Evolutionary conservation across 2,797 vertebrate genomes (phyloP), one percentile per base, ranked within the genome.

Genomic region (Pampus argenteus): DNA sequence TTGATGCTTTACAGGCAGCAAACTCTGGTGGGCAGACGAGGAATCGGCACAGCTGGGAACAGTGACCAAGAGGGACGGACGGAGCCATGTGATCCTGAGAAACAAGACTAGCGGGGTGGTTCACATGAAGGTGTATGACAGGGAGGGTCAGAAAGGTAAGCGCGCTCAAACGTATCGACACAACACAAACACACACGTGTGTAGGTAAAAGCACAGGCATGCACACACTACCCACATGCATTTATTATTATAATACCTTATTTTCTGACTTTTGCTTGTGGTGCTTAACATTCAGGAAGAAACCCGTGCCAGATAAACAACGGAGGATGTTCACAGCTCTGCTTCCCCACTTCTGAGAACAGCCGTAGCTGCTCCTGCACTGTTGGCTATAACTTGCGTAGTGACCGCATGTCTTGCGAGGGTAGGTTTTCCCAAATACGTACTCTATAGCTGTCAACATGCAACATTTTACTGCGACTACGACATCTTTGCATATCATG

Each of bases 21-120:
- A 97, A 76, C 93, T 99, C 9, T 99, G 98, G 98, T 99, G 98
- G 98, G 96, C 97, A 47, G 97, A 99, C 62, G 97, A 99, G 79
- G 97, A 97, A 64, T 95, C 95, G 23, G 96, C 95, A 42, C 96
- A 97, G 91, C 89, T 99, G 1, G 98, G 98, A 64, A 98, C 96
- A 0, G 96, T 97, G 17, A 96, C 92, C 87, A 99, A 99, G 90
- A 95, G 93, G 86, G 98, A 99, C 42, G 98, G 98, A 36, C 94
- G 95, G 28, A 96, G 96, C 75, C 90, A 91, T 6, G 83, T 91
- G 6, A 89, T 97, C 22, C 88, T 99, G 34, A 82, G 98, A 66
- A 99, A 99, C 86, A 99, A 98, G 91, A 99, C 98, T 7, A 94
- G 93, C 1, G 97, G 97, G 2, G 95, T 99, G 54, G 95, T 99